phyloP scores from a whole-genome alignment of 2,888 invertebrate genomes.

The Ferdinandea cuprea region DNA sequence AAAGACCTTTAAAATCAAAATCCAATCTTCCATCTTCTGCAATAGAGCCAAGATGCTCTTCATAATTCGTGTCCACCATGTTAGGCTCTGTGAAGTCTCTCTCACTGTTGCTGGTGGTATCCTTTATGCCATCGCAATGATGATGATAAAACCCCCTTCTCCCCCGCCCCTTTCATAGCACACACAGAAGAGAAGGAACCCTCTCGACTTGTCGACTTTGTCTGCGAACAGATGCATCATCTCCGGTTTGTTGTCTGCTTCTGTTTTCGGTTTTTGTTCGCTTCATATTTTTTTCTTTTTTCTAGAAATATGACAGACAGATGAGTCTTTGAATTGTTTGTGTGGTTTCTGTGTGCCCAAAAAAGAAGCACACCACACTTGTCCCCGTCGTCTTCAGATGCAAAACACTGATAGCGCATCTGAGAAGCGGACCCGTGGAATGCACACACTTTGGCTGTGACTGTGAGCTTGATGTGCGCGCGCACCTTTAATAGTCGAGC shows the following conservation, averaged over 20 bases:
- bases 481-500: constrained; percentile 52
- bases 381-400: constrained; percentile 61
- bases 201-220: constrained; percentile 63
- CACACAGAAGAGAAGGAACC: constrained; percentile 28
- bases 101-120: constrained; percentile 4
- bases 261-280: constrained; percentile 35
- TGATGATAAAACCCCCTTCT: constrained; percentile 16
- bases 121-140: constrained; percentile 35
- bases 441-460: constrained; percentile 15
- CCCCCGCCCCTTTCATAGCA: too few relatives aligned
- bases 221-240: constrained; percentile 69
- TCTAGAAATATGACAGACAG: constrained; percentile 69
- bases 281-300: constrained; percentile 14
- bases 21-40: constrained; percentile 52
- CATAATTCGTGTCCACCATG: constrained; percentile 52
- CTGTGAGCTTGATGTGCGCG: constrained; percentile 27
- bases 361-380: constrained; percentile 66
- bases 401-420: constrained; percentile 62
- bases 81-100: constrained; percentile 12
- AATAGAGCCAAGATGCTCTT: constrained; percentile 27
- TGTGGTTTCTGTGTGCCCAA: constrained; percentile 59
- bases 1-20: constrained; percentile 69
- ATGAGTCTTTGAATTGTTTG: constrained; percentile 66
- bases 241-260: constrained; percentile 56
- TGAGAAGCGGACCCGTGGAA: constrained; percentile 25